Evolutionary conservation across 2,113 vertebrate species (phyloP).

Genomic region (Riparia riparia): DNA sequence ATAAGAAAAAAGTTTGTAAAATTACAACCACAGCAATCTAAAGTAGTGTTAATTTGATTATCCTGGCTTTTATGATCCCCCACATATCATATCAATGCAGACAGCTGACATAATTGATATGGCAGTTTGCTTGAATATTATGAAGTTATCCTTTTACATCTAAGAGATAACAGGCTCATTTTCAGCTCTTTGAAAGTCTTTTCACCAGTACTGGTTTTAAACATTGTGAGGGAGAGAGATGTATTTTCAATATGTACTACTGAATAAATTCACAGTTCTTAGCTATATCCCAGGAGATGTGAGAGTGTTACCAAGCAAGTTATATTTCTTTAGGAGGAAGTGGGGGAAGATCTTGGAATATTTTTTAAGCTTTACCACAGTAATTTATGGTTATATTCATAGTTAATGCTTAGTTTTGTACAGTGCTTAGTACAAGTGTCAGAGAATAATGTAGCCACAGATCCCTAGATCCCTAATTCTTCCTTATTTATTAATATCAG

Average conservation of each 20-base stretch:
- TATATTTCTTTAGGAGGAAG: background rate
- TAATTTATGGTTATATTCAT: background rate
- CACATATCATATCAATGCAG: background rate
- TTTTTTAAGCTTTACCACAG: background rate
- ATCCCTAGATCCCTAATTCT: background rate
- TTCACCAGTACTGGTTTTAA: background rate
- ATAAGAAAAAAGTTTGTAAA: background rate
- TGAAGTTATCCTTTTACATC: background rate
- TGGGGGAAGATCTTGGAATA: accelerated
- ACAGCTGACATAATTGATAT: background rate
- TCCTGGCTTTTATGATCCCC: background rate
- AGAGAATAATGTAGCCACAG: background rate
- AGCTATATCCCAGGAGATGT: background rate
- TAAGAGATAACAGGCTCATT: background rate
- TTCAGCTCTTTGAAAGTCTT: background rate
- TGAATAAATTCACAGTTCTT: background rate
- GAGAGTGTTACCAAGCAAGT: background rate
- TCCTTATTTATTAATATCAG: background rate
- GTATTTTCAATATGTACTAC: background rate
- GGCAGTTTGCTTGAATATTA: background rate
- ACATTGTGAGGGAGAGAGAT: background rate
- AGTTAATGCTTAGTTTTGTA: background rate
- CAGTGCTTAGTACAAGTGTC: background rate
- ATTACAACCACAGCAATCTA: background rate
- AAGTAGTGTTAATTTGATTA: background rate